Percentiles rank a stretch among this genome's conserved stretches.
These are phyloP conservation scores for Aethes cnicana DNA, from an alignment of 2,888 invertebrate genomes.

Conservation along the genomic window DNA sequence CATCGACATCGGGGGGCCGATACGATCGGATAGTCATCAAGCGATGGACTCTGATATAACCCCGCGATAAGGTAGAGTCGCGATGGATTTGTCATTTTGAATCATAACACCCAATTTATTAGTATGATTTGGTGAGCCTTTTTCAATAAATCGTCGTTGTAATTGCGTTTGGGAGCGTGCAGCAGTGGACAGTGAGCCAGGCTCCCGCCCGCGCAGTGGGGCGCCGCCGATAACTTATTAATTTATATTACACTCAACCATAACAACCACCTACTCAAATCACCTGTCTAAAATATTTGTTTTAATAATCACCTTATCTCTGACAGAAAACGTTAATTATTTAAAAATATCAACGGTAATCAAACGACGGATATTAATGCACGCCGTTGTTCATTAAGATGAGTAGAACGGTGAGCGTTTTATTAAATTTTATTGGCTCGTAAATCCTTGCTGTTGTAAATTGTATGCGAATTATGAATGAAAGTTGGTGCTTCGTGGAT, in stretches of 20 bases:
- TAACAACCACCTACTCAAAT: slow-evolving; percentile 61
- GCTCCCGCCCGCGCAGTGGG: slow-evolving; percentile 50
- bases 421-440: slow-evolving; percentile 66
- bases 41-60: slow-evolving; percentile 5
- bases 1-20: too few species aligned
- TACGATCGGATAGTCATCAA: too few species aligned
- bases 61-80: slow-evolving; percentile 10
- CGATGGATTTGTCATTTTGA: slow-evolving; percentile 1
- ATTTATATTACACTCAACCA: slow-evolving; percentile 75
- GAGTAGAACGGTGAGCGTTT: slow-evolving; percentile 60
- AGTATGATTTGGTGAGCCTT: not conserved
- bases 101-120: not conserved
- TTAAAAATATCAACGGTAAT: slow-evolving; percentile 78
- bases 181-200: slow-evolving; percentile 11
- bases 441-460: slow-evolving; percentile 51
- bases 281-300: slow-evolving; percentile 77
- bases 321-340: slow-evolving; percentile 71
- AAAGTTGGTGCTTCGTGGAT: slow-evolving; percentile 44
- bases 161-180: slow-evolving; percentile 2
- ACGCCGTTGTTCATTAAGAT: slow-evolving; percentile 67
- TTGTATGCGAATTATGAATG: slow-evolving; percentile 50
- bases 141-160: slow-evolving; percentile 4
- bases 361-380: slow-evolving; percentile 67
- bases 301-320: slow-evolving; percentile 68
- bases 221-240: slow-evolving; percentile 70